A percentile compares a stretch with the other conserved stretches of the same genome.
These are phyloP conservation scores for Amphipoea lucens DNA, from an alignment of 2,888 invertebrate species.

Conservation along the genomic window DNA sequence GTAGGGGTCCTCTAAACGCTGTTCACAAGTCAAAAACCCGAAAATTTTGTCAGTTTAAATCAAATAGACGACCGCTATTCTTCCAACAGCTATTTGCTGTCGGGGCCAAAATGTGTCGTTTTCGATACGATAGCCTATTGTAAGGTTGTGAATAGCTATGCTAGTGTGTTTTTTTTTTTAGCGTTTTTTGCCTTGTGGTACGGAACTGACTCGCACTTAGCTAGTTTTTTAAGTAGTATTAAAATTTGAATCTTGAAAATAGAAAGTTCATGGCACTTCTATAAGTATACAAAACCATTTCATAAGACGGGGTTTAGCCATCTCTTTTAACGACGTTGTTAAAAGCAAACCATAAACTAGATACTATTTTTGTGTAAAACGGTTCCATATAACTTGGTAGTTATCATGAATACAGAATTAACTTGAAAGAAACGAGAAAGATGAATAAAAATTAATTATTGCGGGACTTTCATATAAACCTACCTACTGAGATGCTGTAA, in stretches of 20 bases:
- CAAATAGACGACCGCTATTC: too few species aligned
- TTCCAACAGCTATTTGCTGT: too few species aligned
- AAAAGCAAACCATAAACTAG: conserved; percentile 52
- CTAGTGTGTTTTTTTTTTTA: too few species aligned
- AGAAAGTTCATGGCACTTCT: neutral
- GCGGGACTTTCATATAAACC: neutral
- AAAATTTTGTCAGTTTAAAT: too few species aligned
- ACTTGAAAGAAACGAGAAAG: conserved; percentile 6
- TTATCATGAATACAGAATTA: conserved; percentile 21
- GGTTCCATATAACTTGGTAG: conserved; percentile 29
- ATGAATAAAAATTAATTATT: neutral
- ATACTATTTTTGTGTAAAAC: conserved; percentile 42
- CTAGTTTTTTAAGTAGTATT: neutral
- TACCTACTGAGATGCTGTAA: too few species aligned
- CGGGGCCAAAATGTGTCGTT: too few species aligned
- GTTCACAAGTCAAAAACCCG: too few species aligned
- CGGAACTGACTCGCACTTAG: too few species aligned
- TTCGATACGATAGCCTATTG: too few species aligned
- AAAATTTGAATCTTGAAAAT: neutral
- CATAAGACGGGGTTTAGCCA: conserved; percentile 4
- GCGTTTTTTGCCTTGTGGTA: too few species aligned
- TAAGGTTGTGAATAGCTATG: too few species aligned
- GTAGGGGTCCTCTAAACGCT: too few species aligned
- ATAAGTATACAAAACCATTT: neutral
- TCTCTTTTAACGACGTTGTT: conserved; percentile 43